Base-by-base conservation (phyloP, 2,888 invertebrate genomes). In the Ennomos erosarius region DNA sequence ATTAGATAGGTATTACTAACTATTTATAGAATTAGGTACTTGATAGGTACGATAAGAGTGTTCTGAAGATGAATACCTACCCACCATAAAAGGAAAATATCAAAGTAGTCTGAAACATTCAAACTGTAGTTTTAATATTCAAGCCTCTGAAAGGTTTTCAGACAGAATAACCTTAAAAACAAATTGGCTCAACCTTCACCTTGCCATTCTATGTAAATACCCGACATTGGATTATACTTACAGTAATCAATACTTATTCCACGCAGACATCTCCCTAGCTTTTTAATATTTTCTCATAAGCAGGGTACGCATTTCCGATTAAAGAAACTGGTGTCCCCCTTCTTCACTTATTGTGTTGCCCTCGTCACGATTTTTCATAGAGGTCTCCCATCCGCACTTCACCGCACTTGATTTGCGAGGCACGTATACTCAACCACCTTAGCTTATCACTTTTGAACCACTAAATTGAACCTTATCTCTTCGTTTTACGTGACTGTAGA, bases 321-420 rank as follows among this genome's bases (percentile, higher is more conserved):
- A 88, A 85, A 87, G 80, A 84, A 85, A 84, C 86, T 85, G 79
- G 71, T 76, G 74, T 79, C 84, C 85, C 86, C 79, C 78, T 81
- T 71, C 76, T 74, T 73, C 79, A 78, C 82, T 86, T 82, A 88
- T 88, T 87, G 85, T 87, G 85, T 84, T 85, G 79, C 88, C 88
- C 90, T 81, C 79, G 79, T 85, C 88, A 87, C 88, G 88, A 90
- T 90, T 91, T 90, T 91, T 91, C 90, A 89, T 88, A 87, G 84
- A 82, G 84, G 83, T 79, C 82, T 85, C 81, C 85, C 87, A 85
- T 89, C 88, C 85, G 81, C 88, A 87, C 88, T 88, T 85, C 82
- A 88, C 85, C 82, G 79, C 82, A 90, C 90, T 91, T 90, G 90
- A 92, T 92, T 91, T 91, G 86, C 90, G 75, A 82, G 85, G 90